Evolutionary conservation across 2,797 vertebrate genomes (phyloP), one percentile per base, ranked within the genome.

Genomic region (Lycodopsis pacificus): DNA sequence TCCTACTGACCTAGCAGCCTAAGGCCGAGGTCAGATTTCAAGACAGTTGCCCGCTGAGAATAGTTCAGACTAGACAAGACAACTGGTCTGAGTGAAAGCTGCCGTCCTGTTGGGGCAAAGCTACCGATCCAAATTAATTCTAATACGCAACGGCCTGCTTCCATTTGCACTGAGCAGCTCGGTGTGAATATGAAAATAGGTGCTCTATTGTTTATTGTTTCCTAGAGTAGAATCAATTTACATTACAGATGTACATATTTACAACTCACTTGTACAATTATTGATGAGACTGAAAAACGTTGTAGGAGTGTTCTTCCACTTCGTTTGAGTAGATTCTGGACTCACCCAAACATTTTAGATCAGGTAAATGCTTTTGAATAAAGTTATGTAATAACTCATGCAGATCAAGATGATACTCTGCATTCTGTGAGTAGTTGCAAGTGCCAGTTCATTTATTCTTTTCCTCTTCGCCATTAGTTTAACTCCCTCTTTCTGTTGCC

Each of bases 41-140:
- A 63, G 71, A 38, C 40, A 0, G 42, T 62, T 85, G 30, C 51
- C 65, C 12, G 3, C 67, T 67, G 82, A 78, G 65, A 36, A 38
- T 11, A 27, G n/a, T 42, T 81, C 77, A 86, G 66, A 81, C 79
- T 77, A 80, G 89, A 89, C 78, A 86, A 80, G 89, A 89, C 78
- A 86, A 85, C 25, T 46, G 59, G 20, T 73, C 22, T 58, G 59
- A 67, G 42, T 44, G 71, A 72, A 82, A 76, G 59, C 82, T 71
- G 76, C 36, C 30, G 54, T 73, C 42, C 34, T 79, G 62, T 57
- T 57, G 4, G 27, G 42, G 57, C 42, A 61, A 7, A 69, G 30
- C 27, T 65, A 46, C 51, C 34, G 25, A 53, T 5, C 40, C 32
- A 38, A 59, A 15, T 64, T 46, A 2, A 64, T 57, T 74, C 46